phyloP scores from a whole-genome alignment of 2,797 vertebrate genomes.

The Notolepis coatsorum region DNA sequence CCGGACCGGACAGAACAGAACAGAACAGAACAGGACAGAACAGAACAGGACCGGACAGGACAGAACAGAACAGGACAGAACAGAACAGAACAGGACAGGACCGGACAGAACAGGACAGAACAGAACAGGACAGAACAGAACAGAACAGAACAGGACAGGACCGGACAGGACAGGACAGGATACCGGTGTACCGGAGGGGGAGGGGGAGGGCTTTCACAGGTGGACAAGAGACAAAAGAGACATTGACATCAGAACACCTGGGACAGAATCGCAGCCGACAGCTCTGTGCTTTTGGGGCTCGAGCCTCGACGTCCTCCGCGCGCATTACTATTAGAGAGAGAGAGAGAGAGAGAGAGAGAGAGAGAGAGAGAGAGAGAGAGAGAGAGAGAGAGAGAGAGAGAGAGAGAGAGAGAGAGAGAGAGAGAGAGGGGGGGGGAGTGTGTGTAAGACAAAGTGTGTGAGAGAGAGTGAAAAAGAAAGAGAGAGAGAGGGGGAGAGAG shows the following conservation, averaged over 20 bases:
- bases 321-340: background rate
- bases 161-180: constrained; percentile 49
- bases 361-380: constrained; percentile 12
- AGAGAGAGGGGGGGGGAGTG: background rate
- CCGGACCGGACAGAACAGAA: too few species aligned
- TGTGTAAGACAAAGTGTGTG: background rate
- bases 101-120: too few species aligned
- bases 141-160: constrained; percentile 7
- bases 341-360: background rate
- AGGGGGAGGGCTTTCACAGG: constrained; percentile 48
- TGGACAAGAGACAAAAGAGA: constrained; percentile 66
- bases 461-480: background rate
- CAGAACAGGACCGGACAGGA: too few species aligned
- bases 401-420: background rate
- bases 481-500: constrained; percentile 27
- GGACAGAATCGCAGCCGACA: constrained; percentile 70
- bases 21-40: too few species aligned
- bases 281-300: constrained; percentile 55
- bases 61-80: too few species aligned
- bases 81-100: background rate
- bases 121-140: background rate
- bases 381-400: constrained; percentile 15
- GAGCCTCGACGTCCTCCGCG: constrained; percentile 39
- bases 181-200: constrained; percentile 51
- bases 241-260: constrained; percentile 63